A percentile compares a stretch with the other conserved stretches of the same genome.
phyloP scores from a whole-genome alignment of 2,888 invertebrate genomes.

The Dorcus parallelipipedus region DNA sequence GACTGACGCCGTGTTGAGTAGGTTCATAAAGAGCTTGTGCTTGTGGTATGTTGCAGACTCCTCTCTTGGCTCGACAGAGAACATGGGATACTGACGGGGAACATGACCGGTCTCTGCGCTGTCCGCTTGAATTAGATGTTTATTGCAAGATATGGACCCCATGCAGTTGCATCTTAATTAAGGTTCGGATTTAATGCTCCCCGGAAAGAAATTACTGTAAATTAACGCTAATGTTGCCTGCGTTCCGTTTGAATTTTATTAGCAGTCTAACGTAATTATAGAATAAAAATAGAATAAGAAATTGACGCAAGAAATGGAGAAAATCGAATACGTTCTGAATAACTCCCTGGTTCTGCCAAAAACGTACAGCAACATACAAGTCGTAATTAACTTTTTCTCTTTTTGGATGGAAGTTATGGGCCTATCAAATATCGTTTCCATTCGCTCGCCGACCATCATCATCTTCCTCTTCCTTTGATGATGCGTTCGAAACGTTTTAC shows the following conservation, averaged over 20 bases:
- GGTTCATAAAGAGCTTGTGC: neutral
- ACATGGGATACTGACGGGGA: constrained; percentile 6
- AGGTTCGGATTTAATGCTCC: constrained; percentile 15
- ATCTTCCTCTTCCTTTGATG: constrained; percentile 11
- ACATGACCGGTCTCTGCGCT: constrained; percentile 13
- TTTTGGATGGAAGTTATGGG: too few relatives aligned
- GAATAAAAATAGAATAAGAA: too few relatives aligned
- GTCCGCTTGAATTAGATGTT: constrained; percentile 16
- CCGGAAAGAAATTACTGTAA: constrained; percentile 15
- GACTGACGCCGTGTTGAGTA: constrained; percentile 8
- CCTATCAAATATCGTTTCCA: neutral
- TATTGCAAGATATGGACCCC: constrained; percentile 13
- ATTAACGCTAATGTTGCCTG: constrained; percentile 7
- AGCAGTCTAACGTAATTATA: too few relatives aligned
- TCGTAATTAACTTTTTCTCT: too few relatives aligned
- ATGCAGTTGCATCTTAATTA: constrained; percentile 18
- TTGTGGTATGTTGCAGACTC: neutral
- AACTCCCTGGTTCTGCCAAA: too few relatives aligned
- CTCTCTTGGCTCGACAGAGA: neutral
- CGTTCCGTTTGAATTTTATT: too few relatives aligned
- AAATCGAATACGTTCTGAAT: too few relatives aligned
- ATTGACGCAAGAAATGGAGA: too few relatives aligned
- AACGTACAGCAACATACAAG: too few relatives aligned
- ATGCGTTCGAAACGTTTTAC: constrained; percentile 19
- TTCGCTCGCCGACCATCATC: neutral